Conservation (phyloP, 2,888 invertebrate species). For the Papilio demoleus region DNA sequence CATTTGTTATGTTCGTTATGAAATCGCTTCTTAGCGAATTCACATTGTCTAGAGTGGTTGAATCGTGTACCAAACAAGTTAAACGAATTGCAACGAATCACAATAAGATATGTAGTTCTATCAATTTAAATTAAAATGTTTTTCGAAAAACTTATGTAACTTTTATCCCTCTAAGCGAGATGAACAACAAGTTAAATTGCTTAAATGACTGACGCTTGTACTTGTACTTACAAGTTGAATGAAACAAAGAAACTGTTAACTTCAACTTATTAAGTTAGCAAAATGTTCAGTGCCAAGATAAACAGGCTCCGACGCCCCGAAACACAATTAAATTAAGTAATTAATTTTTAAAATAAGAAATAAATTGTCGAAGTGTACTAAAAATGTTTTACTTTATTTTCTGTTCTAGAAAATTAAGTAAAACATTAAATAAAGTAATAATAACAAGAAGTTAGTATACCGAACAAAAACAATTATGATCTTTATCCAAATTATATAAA, state of each 20-base stretch:
- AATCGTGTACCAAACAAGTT: no score
- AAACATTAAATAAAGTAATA: no score
- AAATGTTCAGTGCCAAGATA: slow-evolving; percentile 8
- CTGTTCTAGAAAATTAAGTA: background rate
- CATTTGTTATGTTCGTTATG: no score
- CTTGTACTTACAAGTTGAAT: background rate
- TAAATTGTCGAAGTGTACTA: background rate
- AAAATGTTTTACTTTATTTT: background rate
- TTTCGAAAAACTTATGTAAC: background rate
- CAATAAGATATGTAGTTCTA: no score
- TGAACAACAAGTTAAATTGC: background rate
- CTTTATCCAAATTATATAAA: no score
- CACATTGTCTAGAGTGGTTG: no score
- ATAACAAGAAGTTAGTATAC: no score
- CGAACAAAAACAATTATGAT: no score
- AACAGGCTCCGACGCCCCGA: background rate
- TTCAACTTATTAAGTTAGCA: slow-evolving; percentile 14
- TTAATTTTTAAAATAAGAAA: background rate
- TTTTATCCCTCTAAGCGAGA: background rate
- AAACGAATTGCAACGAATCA: no score
- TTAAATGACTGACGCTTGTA: background rate
- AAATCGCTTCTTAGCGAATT: no score
- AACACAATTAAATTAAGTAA: background rate
- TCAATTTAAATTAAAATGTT: no score
- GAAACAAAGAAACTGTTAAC: slow-evolving; percentile 5